Conservation (phyloP, 2,888 invertebrate genomes). For the Cerastis rubricosa region DNA sequence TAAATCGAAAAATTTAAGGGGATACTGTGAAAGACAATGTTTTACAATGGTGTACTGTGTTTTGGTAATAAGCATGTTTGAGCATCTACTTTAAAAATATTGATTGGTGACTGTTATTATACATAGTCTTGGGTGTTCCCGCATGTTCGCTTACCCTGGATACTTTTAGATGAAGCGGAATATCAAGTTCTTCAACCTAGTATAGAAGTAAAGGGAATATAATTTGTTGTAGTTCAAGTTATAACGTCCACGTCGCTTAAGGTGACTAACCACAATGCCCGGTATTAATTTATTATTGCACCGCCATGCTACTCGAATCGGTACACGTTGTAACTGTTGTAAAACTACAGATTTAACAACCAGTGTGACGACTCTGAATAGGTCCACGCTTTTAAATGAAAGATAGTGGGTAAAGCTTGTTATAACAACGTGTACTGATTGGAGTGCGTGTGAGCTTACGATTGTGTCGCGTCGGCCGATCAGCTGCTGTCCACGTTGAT, state of each 20-base stretch:
- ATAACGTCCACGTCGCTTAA: constrained; percentile 63
- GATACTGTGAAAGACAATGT: constrained; percentile 64
- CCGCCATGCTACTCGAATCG: constrained; percentile 69
- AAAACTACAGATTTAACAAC: background rate
- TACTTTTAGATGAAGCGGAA: constrained; percentile 51
- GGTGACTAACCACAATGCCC: constrained; percentile 78
- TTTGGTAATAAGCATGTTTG: constrained; percentile 63
- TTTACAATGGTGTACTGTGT: constrained; percentile 54
- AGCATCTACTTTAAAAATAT: constrained; percentile 48
- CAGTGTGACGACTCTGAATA: background rate
- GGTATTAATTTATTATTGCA: constrained; percentile 75
- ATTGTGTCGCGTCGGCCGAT: constrained; percentile 74
- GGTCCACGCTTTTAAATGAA: background rate
- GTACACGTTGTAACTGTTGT: constrained; percentile 67
- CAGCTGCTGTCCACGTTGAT: constrained; percentile 95
- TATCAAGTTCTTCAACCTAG: constrained; percentile 46
- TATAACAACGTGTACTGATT: constrained; percentile 56
- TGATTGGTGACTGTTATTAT: constrained; percentile 54
- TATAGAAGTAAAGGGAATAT: constrained; percentile 41
- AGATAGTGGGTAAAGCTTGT: constrained; percentile 6
- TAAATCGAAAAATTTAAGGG: constrained; percentile 34
- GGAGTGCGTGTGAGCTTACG: constrained; percentile 65
- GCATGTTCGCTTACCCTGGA: constrained; percentile 71
- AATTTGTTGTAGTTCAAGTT: constrained; percentile 49
- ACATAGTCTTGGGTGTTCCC: constrained; percentile 68